A percentile compares a stretch with the other conserved stretches of the same genome.
These are phyloP conservation scores for Azemiops feae DNA, from an alignment of 2,113 vertebrate species.

Conservation along the genomic window DNA sequence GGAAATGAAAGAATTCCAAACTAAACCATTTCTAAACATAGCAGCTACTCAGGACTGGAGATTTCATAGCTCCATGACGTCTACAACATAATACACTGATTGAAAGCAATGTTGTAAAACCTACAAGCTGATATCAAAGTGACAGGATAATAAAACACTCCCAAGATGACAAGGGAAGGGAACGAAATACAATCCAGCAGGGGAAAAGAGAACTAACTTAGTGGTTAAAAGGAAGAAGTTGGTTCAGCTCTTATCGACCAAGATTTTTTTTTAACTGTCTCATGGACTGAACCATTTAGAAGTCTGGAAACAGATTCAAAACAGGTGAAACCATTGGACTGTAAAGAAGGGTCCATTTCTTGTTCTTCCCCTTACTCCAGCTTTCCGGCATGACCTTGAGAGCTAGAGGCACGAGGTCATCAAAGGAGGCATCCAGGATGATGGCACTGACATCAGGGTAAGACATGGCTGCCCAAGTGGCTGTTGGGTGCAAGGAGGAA, in stretches of 20 bases:
- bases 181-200: background rate
- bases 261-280: background rate
- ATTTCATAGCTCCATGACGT: no score
- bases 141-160: background rate
- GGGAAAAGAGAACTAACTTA: background rate
- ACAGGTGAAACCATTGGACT: background rate
- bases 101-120: background rate
- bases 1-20: background rate
- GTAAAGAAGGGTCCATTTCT: background rate
- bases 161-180: background rate
- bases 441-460: conserved; percentile 84
- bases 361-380: conserved; percentile 80
- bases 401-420: conserved; percentile 87
- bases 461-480: conserved; percentile 89
- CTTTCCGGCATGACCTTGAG: conserved; percentile 93
- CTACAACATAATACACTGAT: background rate
- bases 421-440: conserved; percentile 88
- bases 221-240: background rate
- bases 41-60: background rate
- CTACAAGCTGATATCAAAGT: background rate
- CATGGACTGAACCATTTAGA: background rate
- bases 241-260: background rate
- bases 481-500: conserved; percentile 54
- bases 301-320: background rate
- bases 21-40: background rate